These are phyloP conservation scores for Naja naja DNA, from an alignment of 2,113 vertebrate species.

Conservation along the genomic window DNA sequence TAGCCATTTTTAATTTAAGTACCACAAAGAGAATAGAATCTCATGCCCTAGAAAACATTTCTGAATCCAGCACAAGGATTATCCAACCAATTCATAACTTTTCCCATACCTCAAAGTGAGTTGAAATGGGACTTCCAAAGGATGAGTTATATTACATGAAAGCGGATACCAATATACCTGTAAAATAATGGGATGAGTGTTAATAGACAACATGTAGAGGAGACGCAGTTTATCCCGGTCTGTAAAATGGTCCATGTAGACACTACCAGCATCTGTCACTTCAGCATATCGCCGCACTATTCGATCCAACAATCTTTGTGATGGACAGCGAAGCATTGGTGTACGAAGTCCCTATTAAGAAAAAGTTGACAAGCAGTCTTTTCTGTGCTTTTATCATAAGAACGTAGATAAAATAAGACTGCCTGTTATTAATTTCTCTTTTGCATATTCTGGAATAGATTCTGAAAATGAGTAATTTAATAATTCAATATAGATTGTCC, in stretches of 20 bases:
- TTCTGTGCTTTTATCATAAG: neutral
- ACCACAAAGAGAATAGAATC: neutral
- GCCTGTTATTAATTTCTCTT: neutral
- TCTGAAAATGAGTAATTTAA: neutral
- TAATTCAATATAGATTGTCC: neutral
- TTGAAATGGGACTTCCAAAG: neutral
- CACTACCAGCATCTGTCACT: conserved; percentile 78
- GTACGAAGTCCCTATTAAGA: conserved; percentile 72
- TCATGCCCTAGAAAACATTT: neutral
- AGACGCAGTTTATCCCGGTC: conserved; percentile 78
- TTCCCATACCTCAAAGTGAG: neutral
- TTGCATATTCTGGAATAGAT: neutral
- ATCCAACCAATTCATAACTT: neutral
- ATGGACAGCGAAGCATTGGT: conserved; percentile 78
- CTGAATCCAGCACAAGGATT: neutral
- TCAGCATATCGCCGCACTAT: conserved; percentile 81
- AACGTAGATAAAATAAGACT: neutral
- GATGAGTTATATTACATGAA: neutral
- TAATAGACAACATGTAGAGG: conserved; percentile 81
- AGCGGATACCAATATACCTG: conserved; percentile 65
- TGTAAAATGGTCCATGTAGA: conserved; percentile 83
- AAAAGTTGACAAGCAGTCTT: rapidly evolving
- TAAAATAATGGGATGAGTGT: conserved; percentile 77
- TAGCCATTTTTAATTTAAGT: neutral
- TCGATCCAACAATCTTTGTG: conserved; percentile 80